Evolutionary conservation across 2,797 vertebrate species (phyloP).

Genomic region (Tenualosa thibaudeaui): DNA sequence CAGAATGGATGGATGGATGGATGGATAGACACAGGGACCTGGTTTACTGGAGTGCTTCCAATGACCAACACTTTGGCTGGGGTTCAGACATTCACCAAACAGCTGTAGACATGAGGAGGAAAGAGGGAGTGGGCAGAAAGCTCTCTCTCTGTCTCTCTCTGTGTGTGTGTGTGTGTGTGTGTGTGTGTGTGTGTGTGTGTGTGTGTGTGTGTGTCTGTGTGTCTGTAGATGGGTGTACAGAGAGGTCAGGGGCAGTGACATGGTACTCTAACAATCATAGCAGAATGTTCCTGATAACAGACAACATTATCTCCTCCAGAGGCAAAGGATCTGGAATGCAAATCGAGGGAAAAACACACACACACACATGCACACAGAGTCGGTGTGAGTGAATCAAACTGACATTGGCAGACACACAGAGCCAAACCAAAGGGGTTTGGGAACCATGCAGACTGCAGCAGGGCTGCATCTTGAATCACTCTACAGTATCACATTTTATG

Average conservation of each 20-base stretch:
- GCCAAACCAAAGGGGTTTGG: slow-evolving; percentile 59
- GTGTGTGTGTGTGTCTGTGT: neutral
- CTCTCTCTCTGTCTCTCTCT: neutral
- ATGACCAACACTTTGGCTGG: slow-evolving; percentile 64
- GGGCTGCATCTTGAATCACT: slow-evolving; percentile 63
- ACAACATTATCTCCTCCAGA: slow-evolving; percentile 17
- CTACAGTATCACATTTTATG: slow-evolving; percentile 68
- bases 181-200: neutral
- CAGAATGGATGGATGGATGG: slow-evolving; percentile 49
- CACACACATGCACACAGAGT: neutral
- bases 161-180: neutral
- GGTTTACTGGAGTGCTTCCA: slow-evolving; percentile 69
- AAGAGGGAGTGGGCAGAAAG: neutral
- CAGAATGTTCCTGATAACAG: slow-evolving; percentile 28
- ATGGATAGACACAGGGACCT: slow-evolving; percentile 50
- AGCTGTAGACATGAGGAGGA: slow-evolving; percentile 41
- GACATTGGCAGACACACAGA: slow-evolving; percentile 34
- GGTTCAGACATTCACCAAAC: slow-evolving; percentile 52
- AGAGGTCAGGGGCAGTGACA: neutral
- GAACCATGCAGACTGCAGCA: slow-evolving; percentile 26
- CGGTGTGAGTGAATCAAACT: slow-evolving; percentile 23
- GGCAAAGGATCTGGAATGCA: neutral
- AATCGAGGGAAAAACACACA: slow-evolving; percentile 7
- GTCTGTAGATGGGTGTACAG: neutral
- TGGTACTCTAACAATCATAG: slow-evolving; percentile 10